A percentile compares a stretch with the other conserved stretches of the same genome.
These are phyloP conservation scores for Neodiprion fabricii DNA, from an alignment of 1,140 invertebrate species.

Conservation along the genomic window DNA sequence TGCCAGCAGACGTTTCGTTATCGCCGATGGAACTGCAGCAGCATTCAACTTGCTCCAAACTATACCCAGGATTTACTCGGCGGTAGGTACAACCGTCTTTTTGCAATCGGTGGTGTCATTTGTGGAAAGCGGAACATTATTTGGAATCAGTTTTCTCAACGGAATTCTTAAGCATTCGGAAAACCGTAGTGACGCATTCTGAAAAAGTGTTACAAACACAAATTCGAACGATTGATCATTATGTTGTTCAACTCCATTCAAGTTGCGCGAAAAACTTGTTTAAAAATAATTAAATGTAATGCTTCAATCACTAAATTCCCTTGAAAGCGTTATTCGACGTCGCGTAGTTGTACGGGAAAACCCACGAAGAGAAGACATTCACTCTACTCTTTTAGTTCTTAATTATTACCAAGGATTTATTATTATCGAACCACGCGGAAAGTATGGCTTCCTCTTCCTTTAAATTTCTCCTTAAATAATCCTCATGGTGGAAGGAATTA, in stretches of 20 bases:
- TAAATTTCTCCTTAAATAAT: slow-evolving; percentile 4
- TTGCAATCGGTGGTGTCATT: slow-evolving; percentile 16
- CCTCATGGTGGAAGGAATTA: background rate
- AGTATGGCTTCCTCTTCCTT: background rate
- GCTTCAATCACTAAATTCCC: too few relatives aligned
- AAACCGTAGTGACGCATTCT: too few relatives aligned
- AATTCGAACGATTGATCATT: too few relatives aligned
- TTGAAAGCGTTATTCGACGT: background rate
- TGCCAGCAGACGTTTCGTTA: slow-evolving; percentile 77
- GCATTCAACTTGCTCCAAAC: slow-evolving; percentile 73
- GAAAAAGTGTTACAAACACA: too few relatives aligned
- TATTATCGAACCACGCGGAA: background rate
- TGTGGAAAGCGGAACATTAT: slow-evolving; percentile 20
- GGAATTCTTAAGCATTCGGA: too few relatives aligned
- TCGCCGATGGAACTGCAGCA: slow-evolving; percentile 87
- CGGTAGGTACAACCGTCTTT: slow-evolving; percentile 62
- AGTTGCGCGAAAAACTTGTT: too few relatives aligned
- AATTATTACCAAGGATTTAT: background rate
- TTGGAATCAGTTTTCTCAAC: slow-evolving; percentile 11
- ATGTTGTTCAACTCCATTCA: too few relatives aligned
- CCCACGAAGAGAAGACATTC: background rate
- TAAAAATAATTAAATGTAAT: too few relatives aligned
- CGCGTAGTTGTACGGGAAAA: background rate
- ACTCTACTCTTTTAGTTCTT: background rate
- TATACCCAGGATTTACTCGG: slow-evolving; percentile 77